A percentile compares a stretch with the other conserved stretches of the same genome.
Conservation (phyloP, 2,797 vertebrate species). For the Falco naumanni region DNA sequence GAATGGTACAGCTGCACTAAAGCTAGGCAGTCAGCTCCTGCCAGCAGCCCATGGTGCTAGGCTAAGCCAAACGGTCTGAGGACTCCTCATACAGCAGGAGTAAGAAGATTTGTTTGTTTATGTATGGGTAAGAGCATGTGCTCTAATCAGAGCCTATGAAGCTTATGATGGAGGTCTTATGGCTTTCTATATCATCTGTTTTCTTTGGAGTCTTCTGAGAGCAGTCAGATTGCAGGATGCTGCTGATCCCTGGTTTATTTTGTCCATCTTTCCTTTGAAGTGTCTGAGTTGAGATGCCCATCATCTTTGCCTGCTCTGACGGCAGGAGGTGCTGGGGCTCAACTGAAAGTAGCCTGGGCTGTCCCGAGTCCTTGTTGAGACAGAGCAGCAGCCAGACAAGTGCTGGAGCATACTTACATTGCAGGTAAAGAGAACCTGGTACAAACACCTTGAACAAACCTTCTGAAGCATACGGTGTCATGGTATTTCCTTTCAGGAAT, state of each 20-base stretch:
- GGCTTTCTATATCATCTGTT: background rate
- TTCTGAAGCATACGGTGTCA: background rate
- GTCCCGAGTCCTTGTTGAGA: background rate
- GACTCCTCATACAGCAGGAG: background rate
- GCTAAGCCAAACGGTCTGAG: background rate
- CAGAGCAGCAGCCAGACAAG: rapidly evolving
- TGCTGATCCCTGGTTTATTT: background rate
- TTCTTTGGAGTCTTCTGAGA: background rate
- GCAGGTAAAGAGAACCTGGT: background rate
- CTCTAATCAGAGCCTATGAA: background rate
- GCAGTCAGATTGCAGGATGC: background rate
- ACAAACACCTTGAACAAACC: background rate
- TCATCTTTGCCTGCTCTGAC: background rate
- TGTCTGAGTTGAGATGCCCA: background rate
- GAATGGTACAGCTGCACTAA: background rate
- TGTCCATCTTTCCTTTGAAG: background rate
- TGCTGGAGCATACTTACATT: background rate
- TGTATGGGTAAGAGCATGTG: background rate
- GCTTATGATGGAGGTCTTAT: background rate
- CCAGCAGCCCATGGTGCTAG: rapidly evolving
- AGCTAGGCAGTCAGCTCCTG: rapidly evolving
- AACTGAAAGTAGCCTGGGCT: background rate
- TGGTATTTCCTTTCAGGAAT: background rate
- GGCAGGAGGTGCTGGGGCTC: background rate
- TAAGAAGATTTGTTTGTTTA: background rate